phyloP scores from a whole-genome alignment of 2,797 vertebrate species.

The Ctenopoma kingsleyae region DNA sequence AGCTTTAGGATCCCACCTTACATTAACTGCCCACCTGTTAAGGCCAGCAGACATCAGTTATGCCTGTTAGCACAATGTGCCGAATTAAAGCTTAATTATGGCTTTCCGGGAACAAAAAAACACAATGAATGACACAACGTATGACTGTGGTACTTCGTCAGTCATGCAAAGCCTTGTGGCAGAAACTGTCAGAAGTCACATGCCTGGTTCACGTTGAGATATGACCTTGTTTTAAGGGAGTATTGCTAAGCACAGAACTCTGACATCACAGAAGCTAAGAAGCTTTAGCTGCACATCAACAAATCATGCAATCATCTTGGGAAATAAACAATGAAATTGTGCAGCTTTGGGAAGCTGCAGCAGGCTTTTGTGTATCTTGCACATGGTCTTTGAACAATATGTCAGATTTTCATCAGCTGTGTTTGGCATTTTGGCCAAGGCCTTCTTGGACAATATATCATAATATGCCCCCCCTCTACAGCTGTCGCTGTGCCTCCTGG shows the following conservation, averaged over 20 bases:
- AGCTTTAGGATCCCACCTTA: constrained; percentile 43
- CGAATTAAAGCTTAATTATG: constrained; percentile 49
- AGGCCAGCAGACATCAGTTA: constrained; percentile 23
- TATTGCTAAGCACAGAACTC: constrained; percentile 27
- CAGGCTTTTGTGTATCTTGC: constrained; percentile 37
- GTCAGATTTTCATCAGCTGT: constrained; percentile 58
- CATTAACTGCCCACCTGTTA: constrained; percentile 66
- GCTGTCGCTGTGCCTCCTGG: constrained; percentile 65
- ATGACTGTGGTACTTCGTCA: constrained; percentile 15
- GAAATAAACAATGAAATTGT: constrained; percentile 50
- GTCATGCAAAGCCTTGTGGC: constrained; percentile 14
- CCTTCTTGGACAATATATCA: constrained; percentile 54
- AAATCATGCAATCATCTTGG: constrained; percentile 46
- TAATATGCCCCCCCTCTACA: constrained; percentile 19
- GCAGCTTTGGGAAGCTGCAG: constrained; percentile 27
- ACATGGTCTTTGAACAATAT: constrained; percentile 44
- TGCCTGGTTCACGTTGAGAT: constrained; percentile 24
- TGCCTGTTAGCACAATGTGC: constrained; percentile 49
- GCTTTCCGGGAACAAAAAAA: constrained; percentile 32
- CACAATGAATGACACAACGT: no score
- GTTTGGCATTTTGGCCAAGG: constrained; percentile 53
- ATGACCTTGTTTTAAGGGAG: constrained; percentile 46
- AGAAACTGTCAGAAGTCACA: constrained; percentile 24
- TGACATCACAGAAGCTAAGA: constrained; percentile 45
- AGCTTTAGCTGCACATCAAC: constrained; percentile 47